Evolutionary conservation across 1,140 invertebrate genomes (phyloP), one percentile per base, ranked within the genome.

Genomic region (Penaeus chinensis): DNA sequence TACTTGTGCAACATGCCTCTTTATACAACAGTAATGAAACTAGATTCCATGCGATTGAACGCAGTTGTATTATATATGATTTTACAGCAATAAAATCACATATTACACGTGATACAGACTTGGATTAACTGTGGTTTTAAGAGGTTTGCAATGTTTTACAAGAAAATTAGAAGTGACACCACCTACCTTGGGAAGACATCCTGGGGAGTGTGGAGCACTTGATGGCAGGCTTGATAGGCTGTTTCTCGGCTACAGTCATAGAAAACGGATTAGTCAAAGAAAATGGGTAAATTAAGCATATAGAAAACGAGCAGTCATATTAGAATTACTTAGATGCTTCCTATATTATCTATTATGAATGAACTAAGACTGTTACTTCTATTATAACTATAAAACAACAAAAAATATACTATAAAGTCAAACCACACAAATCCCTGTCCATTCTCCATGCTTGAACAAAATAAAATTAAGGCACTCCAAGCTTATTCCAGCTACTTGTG

Each of bases 201-300:
- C 96, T 94, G 91, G 96, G 96, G 92, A 98, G 95, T 91, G 96
- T 97, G 91, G 96, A 97, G 91, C 96, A 97, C 94, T 98, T 98
- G 93, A 98, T 97, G 92, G 97, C 97, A 92, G 97, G 96, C 95
- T 97, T 98, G 92, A 96, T 95, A 92, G 97, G 96, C 94, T 97
- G 97, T 93, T 96, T 95, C 93, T 97, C 96, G 94, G 96, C 96
- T 97, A 91, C 91, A 92, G 80, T 90, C 83, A 79, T 79, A 82
- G 87, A 88, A 89, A 85, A 85, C 60, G 24, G 37, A 89, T 86
- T 81, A 89, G 89, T 87, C 86, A 82, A 87, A 87, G 66, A 89
- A 81, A 77, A 82, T 77, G 47, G 62, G 37, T 42, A 65, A 76
- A 47, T 63, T 63, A 90, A 77, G 76, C 62, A 80, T 89, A 82